Evolutionary conservation across 2,113 vertebrate genomes (phyloP), one percentile per base, ranked within the genome.

Genomic region (Fulmarus glacialis): DNA sequence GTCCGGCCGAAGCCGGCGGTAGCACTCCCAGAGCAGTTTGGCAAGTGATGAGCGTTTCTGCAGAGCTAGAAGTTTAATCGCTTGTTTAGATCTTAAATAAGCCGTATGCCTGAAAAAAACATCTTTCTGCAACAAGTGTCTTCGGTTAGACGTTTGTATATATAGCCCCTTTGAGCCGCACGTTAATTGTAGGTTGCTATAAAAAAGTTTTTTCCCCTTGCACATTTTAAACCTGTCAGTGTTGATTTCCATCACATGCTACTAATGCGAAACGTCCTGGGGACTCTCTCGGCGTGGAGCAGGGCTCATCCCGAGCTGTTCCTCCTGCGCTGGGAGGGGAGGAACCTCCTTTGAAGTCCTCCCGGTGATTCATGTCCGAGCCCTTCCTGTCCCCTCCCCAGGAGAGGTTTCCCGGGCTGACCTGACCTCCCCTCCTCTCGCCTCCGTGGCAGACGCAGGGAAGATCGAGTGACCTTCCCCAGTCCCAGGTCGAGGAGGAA

Each of bases 181-280:
- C 7, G 7, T 22, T 80, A 77, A 89, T 59, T 63, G 89, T 58
- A 90, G 82, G 86, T 80, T 81, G 56, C 94, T 77, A 73, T 87
- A 81, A 87, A 95, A 56, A 77, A 13, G 29, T 23, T 63, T 58
- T 75, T 84, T 50, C 68, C 86, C 78, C 53, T 90, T 81, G 78
- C 82, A 92, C 78, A 4, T 87, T 96, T 94, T 90, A 73, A 95
- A 95, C 63, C 89, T 84, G 86, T 87, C 92, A 53, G 47, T 36
- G 72, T 55, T 58, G 68, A 87, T 94, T 94, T 87, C 73, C 94
- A 60, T 68, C 94, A 73, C 77, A 8, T 9, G 30, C 86, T 55
- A 4, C 82, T 90, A 56, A 90, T 30, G 78, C 20, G 1, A 83
- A 84, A 84, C 11, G 40, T 90, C 78, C 78, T 8, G 50, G 75